Base-by-base conservation (phyloP, 2,888 invertebrate species). In the Eudemis profundana region DNA sequence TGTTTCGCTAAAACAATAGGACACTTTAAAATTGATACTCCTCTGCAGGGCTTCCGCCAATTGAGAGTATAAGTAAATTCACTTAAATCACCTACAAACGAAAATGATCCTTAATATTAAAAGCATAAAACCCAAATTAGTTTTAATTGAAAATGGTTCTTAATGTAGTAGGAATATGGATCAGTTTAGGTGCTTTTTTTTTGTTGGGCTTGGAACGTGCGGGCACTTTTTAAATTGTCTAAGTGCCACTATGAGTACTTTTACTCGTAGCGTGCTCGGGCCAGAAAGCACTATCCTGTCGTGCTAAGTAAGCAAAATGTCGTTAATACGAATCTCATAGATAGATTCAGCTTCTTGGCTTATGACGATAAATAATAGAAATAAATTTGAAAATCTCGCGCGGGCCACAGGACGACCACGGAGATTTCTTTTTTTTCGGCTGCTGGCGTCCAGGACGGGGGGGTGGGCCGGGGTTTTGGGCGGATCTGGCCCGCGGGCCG, bases 11-110 rank as follows among this genome's bases (percentile, higher is more conserved):
- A 40, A 23, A 40, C 23, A 27, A 40, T 21, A 36, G 5, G 2
- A 33, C 4, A 5, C 53, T 14, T 50, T 53, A 42, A 54, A 54
- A 54, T 53, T 27, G 42, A 49, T 21, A 46, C 49, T 62, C 12
- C 44, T 62, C 12, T 14, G 21, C 33, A 33, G 49, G 21, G 44
- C 50, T 64, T 68, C 71, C 71, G 59, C 66, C 51, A 67, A 68
- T 71, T 69, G 68, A 42, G 68, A 65, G 51, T 68, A 71, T 64
- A 66, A 71, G 71, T 66, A 71, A 60, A 64, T 66, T 67, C 68
- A 65, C 60, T 59, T 49, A 33, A 50, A 51, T 8, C 4, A 14
- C 23, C 27, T 33, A 33, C 51, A 61, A 15, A 5, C 4, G 2
- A 54, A 42, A 40, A 27, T 42, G 27, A 54, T 27, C 54, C 27